Evolutionary conservation across 2,888 invertebrate genomes (phyloP).

Genomic region (Hermaeophaga mercurialis): DNA sequence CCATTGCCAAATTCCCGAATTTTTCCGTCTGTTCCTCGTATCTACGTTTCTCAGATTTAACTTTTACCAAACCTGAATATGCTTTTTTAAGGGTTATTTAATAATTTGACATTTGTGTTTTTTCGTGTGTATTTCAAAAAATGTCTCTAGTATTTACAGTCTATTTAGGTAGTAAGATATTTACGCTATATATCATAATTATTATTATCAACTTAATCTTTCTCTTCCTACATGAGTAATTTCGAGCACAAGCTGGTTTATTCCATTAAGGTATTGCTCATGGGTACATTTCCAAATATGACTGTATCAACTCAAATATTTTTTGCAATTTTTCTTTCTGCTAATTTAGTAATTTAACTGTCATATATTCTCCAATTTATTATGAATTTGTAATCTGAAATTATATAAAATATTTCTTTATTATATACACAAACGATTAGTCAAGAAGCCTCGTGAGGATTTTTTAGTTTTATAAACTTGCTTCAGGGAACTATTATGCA

Average conservation of each 20-base stretch:
- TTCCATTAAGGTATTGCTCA: neutral
- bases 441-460: neutral
- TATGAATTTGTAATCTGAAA: conserved; percentile 14
- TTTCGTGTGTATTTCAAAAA: too few relatives aligned
- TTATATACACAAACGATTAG: conserved; percentile 19
- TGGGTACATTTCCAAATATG: neutral
- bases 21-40: too few relatives aligned
- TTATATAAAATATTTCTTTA: conserved; percentile 24
- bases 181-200: too few relatives aligned
- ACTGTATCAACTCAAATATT: conserved; percentile 1
- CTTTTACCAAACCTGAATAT: too few relatives aligned
- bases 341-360: conserved; percentile 21
- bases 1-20: too few relatives aligned
- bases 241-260: neutral
- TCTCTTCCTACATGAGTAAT: neutral
- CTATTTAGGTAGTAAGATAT: too few relatives aligned
- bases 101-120: too few relatives aligned
- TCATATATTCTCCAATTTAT: conserved; percentile 22
- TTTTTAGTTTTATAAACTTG: neutral
- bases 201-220: too few relatives aligned
- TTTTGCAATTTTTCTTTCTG: conserved; percentile 11
- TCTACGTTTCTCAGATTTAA: too few relatives aligned
- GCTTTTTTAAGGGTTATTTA: too few relatives aligned
- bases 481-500: too few relatives aligned
- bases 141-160: too few relatives aligned